Evolutionary conservation across 2,888 invertebrate genomes (phyloP).

Genomic region (Ophion costatus): DNA sequence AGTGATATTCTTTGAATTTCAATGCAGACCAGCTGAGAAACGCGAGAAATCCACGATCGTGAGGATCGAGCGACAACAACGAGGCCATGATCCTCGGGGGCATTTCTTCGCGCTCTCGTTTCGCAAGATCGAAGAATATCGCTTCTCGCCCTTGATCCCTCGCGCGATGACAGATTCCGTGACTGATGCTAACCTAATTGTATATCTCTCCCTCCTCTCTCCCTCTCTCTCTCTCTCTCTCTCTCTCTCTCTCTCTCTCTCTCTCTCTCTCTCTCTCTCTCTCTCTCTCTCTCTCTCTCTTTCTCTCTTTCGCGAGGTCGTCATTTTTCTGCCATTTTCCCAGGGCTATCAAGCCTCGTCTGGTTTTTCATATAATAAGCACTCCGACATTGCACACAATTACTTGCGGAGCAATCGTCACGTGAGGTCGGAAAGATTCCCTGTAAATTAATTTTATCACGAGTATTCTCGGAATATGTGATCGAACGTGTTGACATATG

Average conservation of each 20-base stretch:
- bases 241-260: neutral
- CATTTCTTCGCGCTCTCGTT: slow-evolving; percentile 46
- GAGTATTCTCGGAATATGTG: neutral
- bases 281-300: neutral
- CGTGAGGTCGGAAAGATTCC: neutral
- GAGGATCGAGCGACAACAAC: slow-evolving; percentile 38
- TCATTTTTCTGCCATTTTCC: slow-evolving; percentile 27
- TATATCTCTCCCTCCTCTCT: slow-evolving; percentile 48
- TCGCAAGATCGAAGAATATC: slow-evolving; percentile 47
- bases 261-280: slow-evolving; percentile 2
- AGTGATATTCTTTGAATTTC: slow-evolving; percentile 68
- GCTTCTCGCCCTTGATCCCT: slow-evolving; percentile 51
- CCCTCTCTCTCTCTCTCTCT: slow-evolving; percentile 4
- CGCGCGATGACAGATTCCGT: slow-evolving; percentile 45
- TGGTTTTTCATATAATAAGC: slow-evolving; percentile 6
- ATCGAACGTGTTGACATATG: neutral
- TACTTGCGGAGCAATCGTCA: neutral
- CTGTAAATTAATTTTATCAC: neutral
- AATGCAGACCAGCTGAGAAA: slow-evolving; percentile 58
- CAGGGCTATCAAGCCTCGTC: neutral
- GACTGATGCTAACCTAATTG: slow-evolving; percentile 61
- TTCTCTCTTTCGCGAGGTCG: neutral
- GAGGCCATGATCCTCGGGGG: slow-evolving; percentile 50
- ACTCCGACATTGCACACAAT: neutral
- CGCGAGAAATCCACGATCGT: slow-evolving; percentile 40